Evolutionary conservation across 1,140 invertebrate species (phyloP).

Genomic region (Ridgeia piscesae): DNA sequence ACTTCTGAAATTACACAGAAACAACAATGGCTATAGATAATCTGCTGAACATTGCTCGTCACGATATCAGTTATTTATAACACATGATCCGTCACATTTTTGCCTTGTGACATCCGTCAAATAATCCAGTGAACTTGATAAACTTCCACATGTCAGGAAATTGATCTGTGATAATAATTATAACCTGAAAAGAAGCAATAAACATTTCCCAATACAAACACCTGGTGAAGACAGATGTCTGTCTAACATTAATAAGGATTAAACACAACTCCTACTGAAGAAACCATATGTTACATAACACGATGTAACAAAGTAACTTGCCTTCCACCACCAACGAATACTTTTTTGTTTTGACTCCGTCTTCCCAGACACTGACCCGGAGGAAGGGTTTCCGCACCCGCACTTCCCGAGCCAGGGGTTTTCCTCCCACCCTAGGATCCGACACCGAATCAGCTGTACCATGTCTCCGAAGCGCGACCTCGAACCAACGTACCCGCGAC

Average conservation of each 20-base stretch:
- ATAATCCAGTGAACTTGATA: neutral
- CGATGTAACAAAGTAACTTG: neutral
- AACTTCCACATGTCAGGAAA: neutral
- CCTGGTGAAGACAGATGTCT: neutral
- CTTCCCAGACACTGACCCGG: no score
- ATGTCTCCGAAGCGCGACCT: neutral
- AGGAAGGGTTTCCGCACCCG: neutral
- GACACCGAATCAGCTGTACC: neutral
- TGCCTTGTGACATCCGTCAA: neutral
- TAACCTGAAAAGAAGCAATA: no score
- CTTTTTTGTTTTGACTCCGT: neutral
- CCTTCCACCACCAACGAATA: neutral
- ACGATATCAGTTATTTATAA: neutral
- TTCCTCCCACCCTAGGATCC: neutral
- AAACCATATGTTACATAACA: neutral
- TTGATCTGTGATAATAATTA: no score
- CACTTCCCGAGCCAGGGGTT: neutral
- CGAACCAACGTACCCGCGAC: neutral
- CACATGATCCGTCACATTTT: neutral
- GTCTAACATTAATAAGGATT: neutral
- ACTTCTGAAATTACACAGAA: conserved; percentile 58
- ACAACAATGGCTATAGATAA: neutral
- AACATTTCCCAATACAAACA: no score
- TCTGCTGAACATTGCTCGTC: neutral
- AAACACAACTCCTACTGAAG: neutral